A percentile compares a stretch with the other conserved stretches of the same genome.
Evolutionary conservation across 2,113 vertebrate species (phyloP).

Genomic region (Stomatorhinus ivindoensis): DNA sequence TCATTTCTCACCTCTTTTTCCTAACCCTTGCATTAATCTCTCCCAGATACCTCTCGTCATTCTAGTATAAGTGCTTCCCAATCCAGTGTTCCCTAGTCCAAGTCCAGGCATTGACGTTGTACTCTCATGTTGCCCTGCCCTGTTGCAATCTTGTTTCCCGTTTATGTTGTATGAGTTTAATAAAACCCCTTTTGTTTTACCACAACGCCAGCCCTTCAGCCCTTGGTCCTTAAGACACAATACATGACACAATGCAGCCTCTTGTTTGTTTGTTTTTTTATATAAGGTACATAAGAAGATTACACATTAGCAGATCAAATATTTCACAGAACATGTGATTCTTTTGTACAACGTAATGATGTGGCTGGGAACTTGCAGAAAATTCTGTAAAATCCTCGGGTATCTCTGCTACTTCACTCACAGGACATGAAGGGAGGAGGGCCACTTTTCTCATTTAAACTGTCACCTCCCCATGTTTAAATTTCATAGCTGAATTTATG

Average conservation of each 20-base stretch:
- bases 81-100: not conserved
- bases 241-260: not conserved
- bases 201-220: not conserved
- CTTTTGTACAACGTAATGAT: not conserved
- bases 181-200: not conserved
- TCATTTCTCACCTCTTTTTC: not conserved
- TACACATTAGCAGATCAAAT: not conserved
- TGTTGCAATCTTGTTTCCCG: not conserved
- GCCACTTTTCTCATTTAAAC: not conserved
- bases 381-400: not conserved
- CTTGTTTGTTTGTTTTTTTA: not conserved
- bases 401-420: not conserved
- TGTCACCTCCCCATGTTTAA: not conserved
- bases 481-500: not conserved
- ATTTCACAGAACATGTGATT: not conserved
- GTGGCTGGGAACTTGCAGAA: not conserved
- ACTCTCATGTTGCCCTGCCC: not conserved
- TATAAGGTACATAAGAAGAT: not conserved
- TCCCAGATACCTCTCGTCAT: not conserved
- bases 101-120: not conserved
- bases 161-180: not conserved
- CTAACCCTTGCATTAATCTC: not conserved
- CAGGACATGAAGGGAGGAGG: not conserved
- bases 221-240: not conserved
- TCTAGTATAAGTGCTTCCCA: not conserved